These are phyloP conservation scores for Terebella lapidaria DNA, from an alignment of 2,888 invertebrate genomes.

Conservation along the genomic window DNA sequence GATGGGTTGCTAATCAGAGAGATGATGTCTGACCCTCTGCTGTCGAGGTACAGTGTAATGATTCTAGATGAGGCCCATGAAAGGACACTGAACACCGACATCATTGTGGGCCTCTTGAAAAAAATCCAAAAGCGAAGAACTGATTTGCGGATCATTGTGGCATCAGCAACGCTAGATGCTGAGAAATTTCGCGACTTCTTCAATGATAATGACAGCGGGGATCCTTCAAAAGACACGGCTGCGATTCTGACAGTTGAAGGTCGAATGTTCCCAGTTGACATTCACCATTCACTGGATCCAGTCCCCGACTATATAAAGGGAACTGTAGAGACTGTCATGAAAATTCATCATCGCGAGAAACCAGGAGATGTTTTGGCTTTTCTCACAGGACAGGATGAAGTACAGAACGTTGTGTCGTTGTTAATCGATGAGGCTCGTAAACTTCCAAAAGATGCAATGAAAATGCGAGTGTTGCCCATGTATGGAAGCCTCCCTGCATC, in stretches of 20 bases:
- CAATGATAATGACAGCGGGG: slow-evolving; percentile 56
- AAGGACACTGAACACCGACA: slow-evolving; percentile 85
- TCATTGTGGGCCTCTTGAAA: slow-evolving; percentile 85
- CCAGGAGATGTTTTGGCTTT: slow-evolving; percentile 87
- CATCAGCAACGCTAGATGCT: slow-evolving; percentile 94
- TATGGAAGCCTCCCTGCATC: slow-evolving; percentile 83
- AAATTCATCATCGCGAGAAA: slow-evolving; percentile 65
- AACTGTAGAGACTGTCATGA: slow-evolving; percentile 80
- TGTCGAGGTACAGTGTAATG: slow-evolving; percentile 77
- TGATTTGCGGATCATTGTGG: slow-evolving; percentile 77
- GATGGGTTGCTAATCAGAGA: slow-evolving; percentile 92
- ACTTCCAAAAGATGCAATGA: slow-evolving; percentile 33
- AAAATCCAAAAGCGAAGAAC: slow-evolving; percentile 79
- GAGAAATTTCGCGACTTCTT: slow-evolving; percentile 59
- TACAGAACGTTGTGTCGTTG: slow-evolving; percentile 64
- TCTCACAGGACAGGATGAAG: slow-evolving; percentile 74
- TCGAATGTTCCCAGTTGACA: slow-evolving; percentile 78
- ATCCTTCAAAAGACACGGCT: slow-evolving; percentile 63
- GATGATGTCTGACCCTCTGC: slow-evolving; percentile 88
- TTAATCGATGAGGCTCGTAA: slow-evolving; percentile 48
- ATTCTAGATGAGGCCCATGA: slow-evolving; percentile 96
- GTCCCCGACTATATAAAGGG: slow-evolving; percentile 84
- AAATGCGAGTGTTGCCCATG: slow-evolving; percentile 74
- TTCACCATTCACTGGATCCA: slow-evolving; percentile 73
- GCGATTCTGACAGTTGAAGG: slow-evolving; percentile 80